Conservation (phyloP, 2,888 invertebrate species). For the Acholoe squamosa region DNA sequence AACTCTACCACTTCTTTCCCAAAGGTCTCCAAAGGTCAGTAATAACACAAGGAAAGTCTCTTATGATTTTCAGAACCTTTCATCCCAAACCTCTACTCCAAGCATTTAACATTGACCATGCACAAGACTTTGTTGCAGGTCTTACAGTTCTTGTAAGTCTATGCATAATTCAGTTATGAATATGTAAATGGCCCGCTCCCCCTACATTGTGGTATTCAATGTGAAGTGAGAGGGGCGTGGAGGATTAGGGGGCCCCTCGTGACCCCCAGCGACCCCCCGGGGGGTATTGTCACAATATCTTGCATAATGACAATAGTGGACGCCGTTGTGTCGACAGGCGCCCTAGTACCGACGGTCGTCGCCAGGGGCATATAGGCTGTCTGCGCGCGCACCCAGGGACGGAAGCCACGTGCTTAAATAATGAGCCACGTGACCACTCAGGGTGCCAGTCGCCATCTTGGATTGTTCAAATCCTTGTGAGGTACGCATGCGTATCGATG, state of each 20-base stretch:
- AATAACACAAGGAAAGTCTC: too few relatives aligned
- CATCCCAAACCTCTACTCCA: too few relatives aligned
- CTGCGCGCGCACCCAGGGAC: constrained; percentile 4
- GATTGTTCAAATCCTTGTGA: background rate
- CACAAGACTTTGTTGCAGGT: too few relatives aligned
- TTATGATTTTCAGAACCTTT: too few relatives aligned
- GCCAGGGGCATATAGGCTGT: constrained; percentile 31
- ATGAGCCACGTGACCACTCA: constrained; percentile 23
- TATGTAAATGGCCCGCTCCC: background rate
- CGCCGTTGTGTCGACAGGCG: constrained; percentile 5
- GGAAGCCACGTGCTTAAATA: constrained; percentile 45
- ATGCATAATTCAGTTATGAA: background rate
- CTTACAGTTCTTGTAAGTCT: too few relatives aligned
- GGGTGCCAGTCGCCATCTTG: constrained; percentile 27
- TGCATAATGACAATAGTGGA: constrained; percentile 52
- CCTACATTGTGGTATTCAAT: background rate
- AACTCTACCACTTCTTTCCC: too few relatives aligned
- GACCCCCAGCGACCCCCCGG: constrained; percentile 49
- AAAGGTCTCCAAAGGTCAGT: too few relatives aligned
- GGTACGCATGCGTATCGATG: constrained; percentile 6
- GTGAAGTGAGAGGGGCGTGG: background rate
- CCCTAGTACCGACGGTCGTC: background rate
- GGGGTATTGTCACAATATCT: constrained; percentile 57
- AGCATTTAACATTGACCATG: too few relatives aligned
- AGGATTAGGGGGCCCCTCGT: constrained; percentile 30